A percentile compares a stretch with the other conserved stretches of the same genome.
These are phyloP conservation scores for Stegastes partitus DNA, from an alignment of 2,113 vertebrate genomes.

Conservation along the genomic window DNA sequence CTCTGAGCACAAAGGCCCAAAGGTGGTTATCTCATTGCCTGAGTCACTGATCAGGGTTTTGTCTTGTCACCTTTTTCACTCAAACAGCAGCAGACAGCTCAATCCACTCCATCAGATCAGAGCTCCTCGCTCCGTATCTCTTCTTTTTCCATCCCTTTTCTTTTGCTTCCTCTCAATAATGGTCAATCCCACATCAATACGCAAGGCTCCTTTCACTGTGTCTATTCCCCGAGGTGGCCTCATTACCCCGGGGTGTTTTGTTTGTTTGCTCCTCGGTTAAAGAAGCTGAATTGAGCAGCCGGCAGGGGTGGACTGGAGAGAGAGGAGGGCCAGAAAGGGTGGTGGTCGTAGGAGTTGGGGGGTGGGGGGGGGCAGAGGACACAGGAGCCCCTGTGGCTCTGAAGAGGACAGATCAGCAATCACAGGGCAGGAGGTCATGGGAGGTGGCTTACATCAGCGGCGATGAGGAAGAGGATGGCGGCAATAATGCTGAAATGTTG, in stretches of 20 bases:
- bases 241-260: conserved; percentile 82
- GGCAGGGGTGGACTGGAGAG: conserved; percentile 68
- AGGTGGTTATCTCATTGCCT: conserved; percentile 72
- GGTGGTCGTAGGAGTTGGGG: not conserved
- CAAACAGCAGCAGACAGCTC: conserved; percentile 65
- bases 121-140: conserved; percentile 66
- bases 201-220: conserved; percentile 67
- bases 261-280: conserved; percentile 81
- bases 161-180: conserved; percentile 63
- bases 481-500: no score
- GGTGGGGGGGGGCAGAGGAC: conserved; percentile 24
- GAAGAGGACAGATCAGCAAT: conserved; percentile 55
- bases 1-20: conserved; percentile 65
- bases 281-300: conserved; percentile 81
- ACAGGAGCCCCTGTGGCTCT: conserved; percentile 31
- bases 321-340: conserved; percentile 15
- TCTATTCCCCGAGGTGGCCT: conserved; percentile 77
- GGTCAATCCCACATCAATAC: conserved; percentile 82
- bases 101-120: conserved; percentile 83
- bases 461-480: not conserved
- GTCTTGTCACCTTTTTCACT: conserved; percentile 76
- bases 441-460: conserved; percentile 15
- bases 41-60: conserved; percentile 79
- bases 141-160: conserved; percentile 45
- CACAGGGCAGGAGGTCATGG: conserved; percentile 37